Conservation (phyloP, 2,797 vertebrate genomes). For the Mareca penelope region DNA sequence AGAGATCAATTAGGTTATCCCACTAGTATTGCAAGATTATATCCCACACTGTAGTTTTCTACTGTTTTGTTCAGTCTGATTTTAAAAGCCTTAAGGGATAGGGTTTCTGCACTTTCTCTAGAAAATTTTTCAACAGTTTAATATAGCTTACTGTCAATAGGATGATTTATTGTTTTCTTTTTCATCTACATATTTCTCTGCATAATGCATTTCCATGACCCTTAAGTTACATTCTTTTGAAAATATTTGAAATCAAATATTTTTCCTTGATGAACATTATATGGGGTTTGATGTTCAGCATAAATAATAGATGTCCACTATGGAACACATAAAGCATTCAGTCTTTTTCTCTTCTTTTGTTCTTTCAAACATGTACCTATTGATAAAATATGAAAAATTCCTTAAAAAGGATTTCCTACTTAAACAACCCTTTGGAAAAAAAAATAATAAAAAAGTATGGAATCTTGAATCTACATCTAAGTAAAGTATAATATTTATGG, state of each 20-base stretch:
- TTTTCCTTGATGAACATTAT: background rate
- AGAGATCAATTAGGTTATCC: slow-evolving; percentile 40
- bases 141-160: background rate
- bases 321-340: background rate
- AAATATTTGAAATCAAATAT: slow-evolving; percentile 7
- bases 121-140: background rate
- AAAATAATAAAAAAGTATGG: background rate
- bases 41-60: background rate
- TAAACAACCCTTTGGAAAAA: background rate
- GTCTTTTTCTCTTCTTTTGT: background rate
- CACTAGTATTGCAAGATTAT: slow-evolving; percentile 16
- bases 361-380: background rate
- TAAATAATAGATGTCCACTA: background rate
- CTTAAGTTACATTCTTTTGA: background rate
- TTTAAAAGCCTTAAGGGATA: background rate
- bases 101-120: background rate
- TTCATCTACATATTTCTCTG: background rate
- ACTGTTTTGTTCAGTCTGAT: background rate
- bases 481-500: background rate
- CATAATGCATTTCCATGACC: background rate
- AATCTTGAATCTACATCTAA: background rate
- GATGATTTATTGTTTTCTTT: slow-evolving; percentile 9
- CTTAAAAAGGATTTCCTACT: background rate
- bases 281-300: background rate
- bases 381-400: background rate